Evolutionary conservation across 2,888 invertebrate genomes (phyloP), one percentile per base, ranked within the genome.

Genomic region (Monopis laevigella): DNA sequence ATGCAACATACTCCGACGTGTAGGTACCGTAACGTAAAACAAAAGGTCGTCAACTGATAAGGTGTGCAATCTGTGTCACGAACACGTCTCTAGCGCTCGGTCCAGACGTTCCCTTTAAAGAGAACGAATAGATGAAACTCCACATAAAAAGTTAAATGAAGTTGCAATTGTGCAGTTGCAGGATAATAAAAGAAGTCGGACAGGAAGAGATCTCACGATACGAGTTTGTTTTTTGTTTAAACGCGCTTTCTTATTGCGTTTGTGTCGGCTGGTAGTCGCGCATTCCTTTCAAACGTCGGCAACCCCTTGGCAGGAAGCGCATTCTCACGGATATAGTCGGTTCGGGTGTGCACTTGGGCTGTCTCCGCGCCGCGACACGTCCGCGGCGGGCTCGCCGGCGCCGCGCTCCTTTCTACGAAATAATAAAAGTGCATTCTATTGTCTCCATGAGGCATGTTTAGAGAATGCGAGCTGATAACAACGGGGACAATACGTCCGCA

Each of bases 31-130:
- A 14, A 32, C 32, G 21, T 36, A 21, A 36, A 36, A 36, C 36
- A 36, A 36, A 36, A 36, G 36, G 36, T 36, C 36, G 21, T 36
- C 36, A 19, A 36, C 36, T 36, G 36, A 36, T 36, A 36, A 12
- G 21, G 18, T 29, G 11, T 5, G 7, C 18, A 21, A 36, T 21
- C 21, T 36, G 21, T 21, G 12, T 21, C 21, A 21, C 11, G 34
- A 34, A 34, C 18, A 34, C 17, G 34, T 29, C 29, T 5, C 24
- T n/a, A 12, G 29, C 29, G 29, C 12, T 29, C 29, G 12, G n/a
- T n/a, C n/a, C 12, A 3, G 12, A 11, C 29, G 7, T 13, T 14
- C 3, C 6, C 12, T 12, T 13, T 11, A 29, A 7, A 29, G 24
- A 24, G 29, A 7, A 6, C 5, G 14, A 2, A 29, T n/a, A 24